These are phyloP conservation scores for Hypanus sabinus DNA, from an alignment of 2,113 vertebrate species.

Conservation along the genomic window DNA sequence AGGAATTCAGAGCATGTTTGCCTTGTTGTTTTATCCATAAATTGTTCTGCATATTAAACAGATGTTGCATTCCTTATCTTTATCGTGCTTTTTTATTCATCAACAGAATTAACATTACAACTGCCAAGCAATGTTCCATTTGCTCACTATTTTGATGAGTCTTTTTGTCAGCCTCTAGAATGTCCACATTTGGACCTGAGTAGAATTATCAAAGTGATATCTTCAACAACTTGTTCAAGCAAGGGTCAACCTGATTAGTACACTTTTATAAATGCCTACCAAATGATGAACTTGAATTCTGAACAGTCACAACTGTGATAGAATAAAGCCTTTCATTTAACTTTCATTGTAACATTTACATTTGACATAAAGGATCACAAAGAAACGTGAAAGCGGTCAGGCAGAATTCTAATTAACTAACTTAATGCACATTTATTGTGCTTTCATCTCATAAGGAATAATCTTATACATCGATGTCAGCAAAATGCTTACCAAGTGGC, in stretches of 20 bases:
- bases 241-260: neutral
- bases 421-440: neutral
- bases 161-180: neutral
- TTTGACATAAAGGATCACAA: constrained; percentile 21
- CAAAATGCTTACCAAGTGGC: neutral
- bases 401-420: constrained; percentile 35
- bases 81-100: neutral
- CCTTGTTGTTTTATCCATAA: constrained; percentile 12
- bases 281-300: neutral
- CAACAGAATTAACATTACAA: constrained; percentile 23
- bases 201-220: neutral
- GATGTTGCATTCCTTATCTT: neutral
- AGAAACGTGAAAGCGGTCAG: constrained; percentile 14
- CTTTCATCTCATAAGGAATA: neutral
- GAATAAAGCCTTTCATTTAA: neutral
- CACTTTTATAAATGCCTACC: neutral
- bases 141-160: neutral
- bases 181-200: constrained; percentile 9
- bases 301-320: neutral
- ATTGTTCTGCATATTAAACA: neutral
- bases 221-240: constrained; percentile 24
- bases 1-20: neutral
- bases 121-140: neutral
- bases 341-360: constrained; percentile 12
- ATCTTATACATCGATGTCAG: neutral